These are phyloP conservation scores for Parazoanthus atlanticus DNA, from an alignment of 92 coral and sea anemone genomes.

Conservation along the genomic window DNA sequence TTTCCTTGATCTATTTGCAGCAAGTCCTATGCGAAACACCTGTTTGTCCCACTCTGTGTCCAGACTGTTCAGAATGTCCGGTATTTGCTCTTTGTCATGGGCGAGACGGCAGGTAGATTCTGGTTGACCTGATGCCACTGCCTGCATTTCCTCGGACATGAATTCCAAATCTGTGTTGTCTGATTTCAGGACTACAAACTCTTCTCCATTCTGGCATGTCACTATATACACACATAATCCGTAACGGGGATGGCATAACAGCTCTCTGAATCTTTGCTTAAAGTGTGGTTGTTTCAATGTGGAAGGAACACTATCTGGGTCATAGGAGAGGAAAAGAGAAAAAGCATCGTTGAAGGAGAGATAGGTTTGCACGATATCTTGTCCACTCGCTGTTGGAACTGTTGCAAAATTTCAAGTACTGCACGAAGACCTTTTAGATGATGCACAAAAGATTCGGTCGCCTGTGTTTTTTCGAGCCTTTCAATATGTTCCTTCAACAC, in stretches of 20 bases:
- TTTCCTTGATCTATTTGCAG: conserved; percentile 48
- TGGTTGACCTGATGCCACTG: conserved; percentile 9
- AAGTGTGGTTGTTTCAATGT: conserved; percentile 20
- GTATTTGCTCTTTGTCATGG: no score
- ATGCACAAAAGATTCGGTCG: background rate
- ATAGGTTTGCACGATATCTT: conserved; percentile 26
- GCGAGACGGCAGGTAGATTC: conserved; percentile 45
- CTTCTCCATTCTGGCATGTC: conserved; percentile 6
- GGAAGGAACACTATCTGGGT: conserved; percentile 18
- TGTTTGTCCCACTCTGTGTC: conserved; percentile 48
- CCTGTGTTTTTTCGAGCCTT: conserved; percentile 24
- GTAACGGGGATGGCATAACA: conserved; percentile 18
- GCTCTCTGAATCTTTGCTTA: conserved; percentile 11
- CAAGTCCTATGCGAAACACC: conserved; percentile 26
- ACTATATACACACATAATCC: conserved; percentile 17
- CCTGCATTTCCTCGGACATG: conserved; percentile 44
- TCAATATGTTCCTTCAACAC: conserved; percentile 38
- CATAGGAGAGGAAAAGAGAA: conserved; percentile 16
- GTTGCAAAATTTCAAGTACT: conserved; percentile 27
- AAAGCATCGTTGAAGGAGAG: conserved; percentile 33
- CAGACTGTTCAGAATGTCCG: no score
- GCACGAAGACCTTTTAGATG: conserved; percentile 8
- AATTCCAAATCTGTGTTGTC: conserved; percentile 44
- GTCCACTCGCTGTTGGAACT: conserved; percentile 5
- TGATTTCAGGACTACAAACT: conserved; percentile 25